A percentile compares a stretch with the other conserved stretches of the same genome.
Conservation (phyloP, 2,113 vertebrate species). For the Cephalopholis sonnerati region DNA sequence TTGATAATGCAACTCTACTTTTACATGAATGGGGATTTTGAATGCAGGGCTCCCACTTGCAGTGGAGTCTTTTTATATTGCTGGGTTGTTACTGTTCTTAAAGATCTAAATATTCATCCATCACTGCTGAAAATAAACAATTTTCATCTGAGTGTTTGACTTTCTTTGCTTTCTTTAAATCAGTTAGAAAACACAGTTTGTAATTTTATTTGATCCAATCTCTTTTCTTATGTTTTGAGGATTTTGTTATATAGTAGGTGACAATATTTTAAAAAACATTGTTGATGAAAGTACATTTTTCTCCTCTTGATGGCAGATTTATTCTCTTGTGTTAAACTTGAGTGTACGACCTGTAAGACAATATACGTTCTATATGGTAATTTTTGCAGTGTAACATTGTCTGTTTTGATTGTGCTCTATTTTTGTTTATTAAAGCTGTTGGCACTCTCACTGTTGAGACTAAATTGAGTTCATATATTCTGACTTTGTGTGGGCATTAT, state of each 20-base stretch:
- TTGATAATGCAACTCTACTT: neutral
- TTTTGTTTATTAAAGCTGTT: slow-evolving; percentile 26
- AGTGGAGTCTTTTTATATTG: neutral
- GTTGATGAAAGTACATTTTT: neutral
- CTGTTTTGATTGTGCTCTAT: neutral
- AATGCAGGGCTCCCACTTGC: neutral
- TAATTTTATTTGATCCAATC: neutral
- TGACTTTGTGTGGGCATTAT: slow-evolving; percentile 53
- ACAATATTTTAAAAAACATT: neutral
- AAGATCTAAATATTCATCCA: neutral
- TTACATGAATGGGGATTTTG: neutral
- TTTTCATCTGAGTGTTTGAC: neutral
- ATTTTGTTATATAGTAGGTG: neutral
- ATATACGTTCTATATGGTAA: neutral
- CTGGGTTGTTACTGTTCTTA: neutral
- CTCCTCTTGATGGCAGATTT: slow-evolving; percentile 6
- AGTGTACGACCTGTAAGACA: neutral
- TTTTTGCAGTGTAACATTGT: neutral
- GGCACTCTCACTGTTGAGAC: slow-evolving; percentile 32
- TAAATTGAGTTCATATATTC: slow-evolving; percentile 56
- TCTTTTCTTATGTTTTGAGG: neutral
- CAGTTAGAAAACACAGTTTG: neutral
- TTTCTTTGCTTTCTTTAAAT: neutral
- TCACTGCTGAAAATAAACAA: neutral
- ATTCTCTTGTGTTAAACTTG: neutral